Evolutionary conservation across 2,113 vertebrate species (phyloP).

Genomic region (Columba livia): DNA sequence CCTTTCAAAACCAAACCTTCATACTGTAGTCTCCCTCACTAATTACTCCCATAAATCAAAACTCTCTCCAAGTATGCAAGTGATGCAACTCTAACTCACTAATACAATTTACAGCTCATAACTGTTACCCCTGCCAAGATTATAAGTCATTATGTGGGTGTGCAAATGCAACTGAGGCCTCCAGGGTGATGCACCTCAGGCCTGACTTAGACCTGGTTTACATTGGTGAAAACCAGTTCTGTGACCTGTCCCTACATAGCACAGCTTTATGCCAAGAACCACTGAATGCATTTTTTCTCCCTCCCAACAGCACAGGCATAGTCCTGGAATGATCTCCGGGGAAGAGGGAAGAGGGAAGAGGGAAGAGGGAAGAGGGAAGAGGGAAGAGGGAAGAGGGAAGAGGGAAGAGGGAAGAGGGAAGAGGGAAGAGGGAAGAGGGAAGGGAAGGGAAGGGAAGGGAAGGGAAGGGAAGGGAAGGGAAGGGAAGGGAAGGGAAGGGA

Average conservation of each 20-base stretch:
- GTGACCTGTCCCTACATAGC: too few relatives aligned
- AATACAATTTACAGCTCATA: constrained; percentile 2
- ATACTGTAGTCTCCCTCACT: neutral
- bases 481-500: neutral
- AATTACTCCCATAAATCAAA: constrained; percentile 38
- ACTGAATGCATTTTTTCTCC: too few relatives aligned
- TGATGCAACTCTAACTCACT: neutral
- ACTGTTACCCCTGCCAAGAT: neutral
- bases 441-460: neutral
- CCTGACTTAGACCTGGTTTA: neutral
- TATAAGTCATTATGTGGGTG: neutral
- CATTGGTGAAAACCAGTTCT: neutral
- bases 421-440: too few relatives aligned
- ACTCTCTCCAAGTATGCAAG: neutral
- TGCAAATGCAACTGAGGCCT: neutral
- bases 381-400: too few relatives aligned
- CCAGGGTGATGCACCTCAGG: neutral
- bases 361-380: too few relatives aligned
- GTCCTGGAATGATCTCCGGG: neutral
- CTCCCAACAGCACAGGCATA: neutral
- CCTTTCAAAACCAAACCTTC: neutral
- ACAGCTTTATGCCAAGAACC: too few relatives aligned
- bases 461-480: neutral
- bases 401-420: too few relatives aligned
- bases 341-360: neutral